Evolutionary conservation across 2,797 vertebrate genomes (phyloP).

Genomic region (Sebastes wilsoni): DNA sequence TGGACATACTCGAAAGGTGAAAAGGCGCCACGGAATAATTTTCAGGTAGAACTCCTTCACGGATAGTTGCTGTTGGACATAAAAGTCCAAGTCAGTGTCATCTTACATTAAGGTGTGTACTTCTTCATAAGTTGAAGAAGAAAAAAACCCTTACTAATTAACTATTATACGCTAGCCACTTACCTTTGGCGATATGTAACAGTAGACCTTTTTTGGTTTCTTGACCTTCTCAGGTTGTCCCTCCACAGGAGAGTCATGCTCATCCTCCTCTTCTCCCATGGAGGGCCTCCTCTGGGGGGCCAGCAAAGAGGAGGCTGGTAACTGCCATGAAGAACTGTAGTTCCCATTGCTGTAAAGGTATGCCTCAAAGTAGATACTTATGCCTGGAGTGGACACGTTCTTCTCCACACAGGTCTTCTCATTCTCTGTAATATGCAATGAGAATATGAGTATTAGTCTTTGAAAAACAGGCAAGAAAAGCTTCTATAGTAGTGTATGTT

Average conservation of each 20-base stretch:
- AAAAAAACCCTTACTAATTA: neutral
- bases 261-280: slow-evolving; percentile 92
- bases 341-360: slow-evolving; percentile 94
- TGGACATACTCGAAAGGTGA: slow-evolving; percentile 97
- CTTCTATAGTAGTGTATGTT: accelerated
- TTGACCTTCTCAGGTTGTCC: slow-evolving; percentile 95
- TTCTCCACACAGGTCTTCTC: slow-evolving; percentile 97
- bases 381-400: slow-evolving; percentile 96
- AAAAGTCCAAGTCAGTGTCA: neutral
- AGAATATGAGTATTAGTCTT: neutral
- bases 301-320: slow-evolving; percentile 87
- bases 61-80: slow-evolving; percentile 91
- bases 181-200: slow-evolving; percentile 99
- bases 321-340: slow-evolving; percentile 91
- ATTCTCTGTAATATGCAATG: slow-evolving; percentile 83
- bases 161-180: neutral
- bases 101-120: neutral
- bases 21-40: slow-evolving; percentile 99
- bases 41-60: slow-evolving; percentile 99
- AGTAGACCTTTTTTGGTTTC: slow-evolving; percentile 99
- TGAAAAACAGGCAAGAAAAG: neutral
- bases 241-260: slow-evolving; percentile 92
- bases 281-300: slow-evolving; percentile 91
- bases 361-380: slow-evolving; percentile 98
- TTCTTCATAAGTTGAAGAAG: neutral